Base-by-base conservation (phyloP, 2,797 vertebrate species). In the Amazona finschi region DNA sequence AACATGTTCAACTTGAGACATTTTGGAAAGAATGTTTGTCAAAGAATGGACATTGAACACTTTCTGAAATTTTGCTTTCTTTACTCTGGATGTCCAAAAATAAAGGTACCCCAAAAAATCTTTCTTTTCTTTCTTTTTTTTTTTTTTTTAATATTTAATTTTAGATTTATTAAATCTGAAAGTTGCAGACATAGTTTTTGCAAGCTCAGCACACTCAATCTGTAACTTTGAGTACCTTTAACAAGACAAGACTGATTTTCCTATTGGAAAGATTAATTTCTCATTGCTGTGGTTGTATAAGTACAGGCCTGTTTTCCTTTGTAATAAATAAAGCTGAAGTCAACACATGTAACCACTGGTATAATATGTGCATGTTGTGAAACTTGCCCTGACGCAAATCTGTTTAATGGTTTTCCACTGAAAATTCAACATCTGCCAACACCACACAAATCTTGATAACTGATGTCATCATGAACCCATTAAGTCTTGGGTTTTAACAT, bases 341-440 rank as follows among this genome's bases (percentile, higher is more conserved):
- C 95, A 97, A 95, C 95, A 97, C 95, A 73, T 94, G 91, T 95
- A 97, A 95, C 87, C 95, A 93, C 94, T 1, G 1, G 94, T 92
- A 94, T 88, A 96, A 94, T 96, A 87, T 3, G 43, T 87, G 69
- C 82, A 69, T 47, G 95, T 96, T 97, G 89, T 90, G 96, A 94
- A 97, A 93, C 95, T 93, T 92, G 85, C 82, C 90, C 92, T 86
- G 95, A 96, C 94, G 92, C 93, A 94, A 97, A 94, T 78, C 94
- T 85, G 82, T 77, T 95, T 96, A 97, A 97, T 96, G 95, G 89
- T 96, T 97, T 96, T 96, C 95, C 94, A 96, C 95, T 96, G 95
- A 96, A 97, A 97, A 97, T 94, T 96, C 96, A 97, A 94, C 95
- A 96, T 97, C 96, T 97, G 96, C 96, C 96, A 97, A 95, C 96